These are phyloP conservation scores for Drymodes brunneopygia DNA, from an alignment of 2,113 vertebrate species.

Conservation along the genomic window DNA sequence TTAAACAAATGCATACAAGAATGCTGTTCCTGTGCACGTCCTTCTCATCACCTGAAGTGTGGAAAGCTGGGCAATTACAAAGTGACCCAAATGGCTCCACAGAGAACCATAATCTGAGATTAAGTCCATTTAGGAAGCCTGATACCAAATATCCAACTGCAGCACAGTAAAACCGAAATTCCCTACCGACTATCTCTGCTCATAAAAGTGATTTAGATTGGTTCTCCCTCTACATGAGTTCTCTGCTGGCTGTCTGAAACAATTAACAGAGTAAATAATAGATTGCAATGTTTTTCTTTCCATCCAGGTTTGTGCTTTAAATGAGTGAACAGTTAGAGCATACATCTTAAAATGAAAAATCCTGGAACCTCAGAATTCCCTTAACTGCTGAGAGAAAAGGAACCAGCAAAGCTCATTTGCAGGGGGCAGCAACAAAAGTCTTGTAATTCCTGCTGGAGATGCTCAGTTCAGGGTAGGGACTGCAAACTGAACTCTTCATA, in stretches of 20 bases:
- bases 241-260: constrained; percentile 19
- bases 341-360: not conserved
- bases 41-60: constrained; percentile 8
- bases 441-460: not conserved
- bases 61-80: constrained; percentile 41
- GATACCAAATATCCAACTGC: constrained; percentile 29
- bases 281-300: constrained; percentile 13
- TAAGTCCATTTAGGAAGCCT: constrained; percentile 34
- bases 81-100: not conserved
- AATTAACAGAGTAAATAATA: constrained; percentile 57
- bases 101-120: constrained; percentile 53
- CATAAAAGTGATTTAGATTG: constrained; percentile 58
- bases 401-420: not conserved
- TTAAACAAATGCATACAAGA: not conserved
- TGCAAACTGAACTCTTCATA: not conserved
- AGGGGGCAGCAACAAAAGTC: not conserved
- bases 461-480: not conserved
- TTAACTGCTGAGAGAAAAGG: not conserved
- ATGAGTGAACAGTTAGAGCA: not conserved
- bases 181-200: constrained; percentile 1
- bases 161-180: constrained; percentile 40
- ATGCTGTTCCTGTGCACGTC: not conserved
- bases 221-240: not conserved
- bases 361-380: not conserved
- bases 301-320: constrained; percentile 7